Evolutionary conservation across 2,113 vertebrate genomes (phyloP).

Genomic region (Siniperca chuatsi): DNA sequence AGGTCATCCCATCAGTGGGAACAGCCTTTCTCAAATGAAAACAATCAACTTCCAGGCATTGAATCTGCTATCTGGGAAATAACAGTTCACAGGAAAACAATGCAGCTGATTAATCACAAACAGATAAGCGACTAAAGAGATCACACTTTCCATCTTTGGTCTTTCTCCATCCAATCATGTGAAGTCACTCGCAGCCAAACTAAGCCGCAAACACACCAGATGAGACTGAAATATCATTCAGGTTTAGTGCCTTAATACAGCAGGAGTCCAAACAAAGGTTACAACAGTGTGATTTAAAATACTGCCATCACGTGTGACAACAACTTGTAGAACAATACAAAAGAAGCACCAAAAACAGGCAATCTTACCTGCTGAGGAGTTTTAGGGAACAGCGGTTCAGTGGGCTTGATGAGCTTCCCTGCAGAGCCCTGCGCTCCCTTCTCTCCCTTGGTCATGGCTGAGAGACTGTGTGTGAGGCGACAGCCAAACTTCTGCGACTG

Average conservation of each 20-base stretch:
- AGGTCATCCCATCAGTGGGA: conserved; percentile 32
- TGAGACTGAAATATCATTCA: not conserved
- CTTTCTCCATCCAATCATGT: conserved; percentile 21
- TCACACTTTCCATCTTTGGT: conserved; percentile 34
- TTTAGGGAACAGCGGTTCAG: conserved; percentile 79
- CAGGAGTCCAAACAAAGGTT: not conserved
- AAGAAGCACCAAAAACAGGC: not conserved
- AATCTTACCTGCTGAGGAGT: conserved; percentile 80
- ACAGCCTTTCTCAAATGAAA: conserved; percentile 30
- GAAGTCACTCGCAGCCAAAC: conserved; percentile 20
- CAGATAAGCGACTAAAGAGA: conserved; percentile 46
- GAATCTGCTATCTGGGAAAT: conserved; percentile 18
- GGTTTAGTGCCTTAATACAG: not conserved
- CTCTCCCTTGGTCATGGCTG: conserved; percentile 82
- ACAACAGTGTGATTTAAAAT: not conserved
- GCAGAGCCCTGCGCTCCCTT: conserved; percentile 66
- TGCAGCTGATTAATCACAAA: conserved; percentile 50
- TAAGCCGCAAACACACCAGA: conserved; percentile 1
- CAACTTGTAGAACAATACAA: not conserved
- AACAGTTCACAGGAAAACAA: conserved; percentile 41
- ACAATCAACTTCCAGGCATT: conserved; percentile 51
- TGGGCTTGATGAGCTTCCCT: conserved; percentile 74
- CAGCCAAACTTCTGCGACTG: conserved; percentile 66
- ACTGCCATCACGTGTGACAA: accelerated
- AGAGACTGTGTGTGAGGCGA: conserved; percentile 78